These are phyloP conservation scores for Trichogramma evanescens DNA, from an alignment of 2,888 invertebrate genomes.

Conservation along the genomic window DNA sequence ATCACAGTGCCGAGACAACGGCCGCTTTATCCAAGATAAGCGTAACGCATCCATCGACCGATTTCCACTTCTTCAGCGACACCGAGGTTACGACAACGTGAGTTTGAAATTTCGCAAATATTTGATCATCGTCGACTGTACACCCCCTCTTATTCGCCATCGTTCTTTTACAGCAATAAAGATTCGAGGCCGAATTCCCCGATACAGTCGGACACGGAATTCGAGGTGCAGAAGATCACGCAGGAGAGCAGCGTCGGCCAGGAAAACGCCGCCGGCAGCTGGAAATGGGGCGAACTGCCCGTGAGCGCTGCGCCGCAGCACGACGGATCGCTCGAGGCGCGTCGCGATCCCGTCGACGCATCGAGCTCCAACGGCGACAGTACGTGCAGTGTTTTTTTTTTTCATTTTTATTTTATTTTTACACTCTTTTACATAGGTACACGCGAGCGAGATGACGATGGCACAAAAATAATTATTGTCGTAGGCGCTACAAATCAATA, in stretches of 20 bases:
- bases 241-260: conserved; percentile 46
- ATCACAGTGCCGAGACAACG: background rate
- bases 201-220: conserved; percentile 90
- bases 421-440: no score
- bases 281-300: conserved; percentile 89
- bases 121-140: conserved; percentile 1
- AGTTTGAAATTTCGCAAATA: conserved; percentile 17
- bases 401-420: background rate
- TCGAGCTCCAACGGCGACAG: conserved; percentile 33
- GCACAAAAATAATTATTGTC: no score
- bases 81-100: conserved; percentile 73
- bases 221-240: conserved; percentile 61
- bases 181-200: conserved; percentile 74
- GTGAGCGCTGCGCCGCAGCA: conserved; percentile 41
- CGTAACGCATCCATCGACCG: conserved; percentile 42
- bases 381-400: conserved; percentile 23
- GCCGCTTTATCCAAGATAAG: conserved; percentile 10
- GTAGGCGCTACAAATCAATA: no score
- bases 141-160: background rate
- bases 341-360: conserved; percentile 23
- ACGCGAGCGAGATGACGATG: no score
- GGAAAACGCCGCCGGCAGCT: conserved; percentile 56
- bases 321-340: conserved; percentile 32
- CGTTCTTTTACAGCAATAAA: conserved; percentile 36
- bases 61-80: conserved; percentile 88